Percentiles rank a stretch among this genome's conserved stretches.
phyloP scores from a whole-genome alignment of 2,888 invertebrate species.

The Melipona bicolor region DNA sequence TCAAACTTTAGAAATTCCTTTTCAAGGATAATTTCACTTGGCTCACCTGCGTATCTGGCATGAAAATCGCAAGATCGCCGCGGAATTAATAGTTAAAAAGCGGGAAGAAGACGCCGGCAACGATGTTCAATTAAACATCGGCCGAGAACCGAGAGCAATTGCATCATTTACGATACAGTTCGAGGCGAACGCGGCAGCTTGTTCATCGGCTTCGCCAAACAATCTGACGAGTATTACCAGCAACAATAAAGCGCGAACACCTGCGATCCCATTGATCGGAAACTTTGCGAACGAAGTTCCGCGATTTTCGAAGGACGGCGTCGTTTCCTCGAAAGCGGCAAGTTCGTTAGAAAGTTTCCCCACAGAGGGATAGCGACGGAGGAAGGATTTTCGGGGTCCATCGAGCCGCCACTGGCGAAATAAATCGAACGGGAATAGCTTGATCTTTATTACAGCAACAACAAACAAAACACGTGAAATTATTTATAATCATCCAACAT shows the following conservation, averaged over 20 bases:
- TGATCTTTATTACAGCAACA: slow-evolving; percentile 25
- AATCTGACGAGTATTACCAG: slow-evolving; percentile 4
- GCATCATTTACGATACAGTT: neutral
- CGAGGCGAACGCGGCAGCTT: too few relatives aligned
- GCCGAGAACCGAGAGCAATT: neutral
- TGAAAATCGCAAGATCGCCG: too few relatives aligned
- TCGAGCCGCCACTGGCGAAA: slow-evolving; percentile 39
- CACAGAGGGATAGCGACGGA: neutral
- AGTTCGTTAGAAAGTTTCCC: slow-evolving; percentile 63
- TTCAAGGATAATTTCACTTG: neutral
- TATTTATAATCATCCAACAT: slow-evolving; percentile 6
- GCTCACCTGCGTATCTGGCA: neutral
- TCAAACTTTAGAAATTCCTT: neutral
- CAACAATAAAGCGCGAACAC: slow-evolving; percentile 31
- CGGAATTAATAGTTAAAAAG: too few relatives aligned
- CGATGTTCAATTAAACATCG: too few relatives aligned
- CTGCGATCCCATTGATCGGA: slow-evolving; percentile 38
- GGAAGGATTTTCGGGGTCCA: slow-evolving; percentile 14
- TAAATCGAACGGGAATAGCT: slow-evolving; percentile 15
- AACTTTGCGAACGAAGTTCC: slow-evolving; percentile 38
- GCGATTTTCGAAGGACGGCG: slow-evolving; percentile 43
- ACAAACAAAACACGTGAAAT: neutral
- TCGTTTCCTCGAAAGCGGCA: slow-evolving; percentile 39
- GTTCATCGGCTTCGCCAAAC: slow-evolving; percentile 7
- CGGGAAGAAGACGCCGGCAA: too few relatives aligned